Conservation (phyloP, 2,888 invertebrate species). For the Mongoloraphidia duomilia region DNA sequence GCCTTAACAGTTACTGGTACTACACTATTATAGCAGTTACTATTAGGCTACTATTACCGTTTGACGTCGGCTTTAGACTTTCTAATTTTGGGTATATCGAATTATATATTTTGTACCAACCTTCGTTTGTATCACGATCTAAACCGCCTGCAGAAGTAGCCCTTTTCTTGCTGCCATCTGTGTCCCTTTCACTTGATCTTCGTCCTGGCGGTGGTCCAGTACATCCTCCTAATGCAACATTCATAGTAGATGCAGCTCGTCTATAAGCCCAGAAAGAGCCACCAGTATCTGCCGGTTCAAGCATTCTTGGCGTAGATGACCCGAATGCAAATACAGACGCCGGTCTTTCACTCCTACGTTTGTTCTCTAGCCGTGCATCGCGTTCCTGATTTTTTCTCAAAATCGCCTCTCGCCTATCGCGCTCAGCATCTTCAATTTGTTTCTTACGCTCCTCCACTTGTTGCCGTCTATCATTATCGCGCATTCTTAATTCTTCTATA, state of each 20-base stretch:
- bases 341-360: slow-evolving; percentile 60
- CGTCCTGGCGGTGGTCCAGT: slow-evolving; percentile 64
- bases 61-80: too few relatives aligned
- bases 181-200: slow-evolving; percentile 72
- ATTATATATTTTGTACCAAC: slow-evolving; percentile 22
- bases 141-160: slow-evolving; percentile 59
- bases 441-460: slow-evolving; percentile 69
- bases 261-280: slow-evolving; percentile 76
- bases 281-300: slow-evolving; percentile 68
- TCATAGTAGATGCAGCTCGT: slow-evolving; percentile 80
- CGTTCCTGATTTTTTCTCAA: slow-evolving; percentile 74
- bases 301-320: slow-evolving; percentile 76
- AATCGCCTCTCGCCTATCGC: slow-evolving; percentile 74
- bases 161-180: slow-evolving; percentile 62
- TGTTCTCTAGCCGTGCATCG: slow-evolving; percentile 66
- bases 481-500: slow-evolving; percentile 66
- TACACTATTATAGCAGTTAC: too few relatives aligned
- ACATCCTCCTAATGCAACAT: slow-evolving; percentile 53
- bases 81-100: not conserved
- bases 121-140: slow-evolving; percentile 48
- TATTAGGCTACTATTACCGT: too few relatives aligned
- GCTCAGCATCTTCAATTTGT: slow-evolving; percentile 78
- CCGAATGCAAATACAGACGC: slow-evolving; percentile 77
- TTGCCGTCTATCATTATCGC: slow-evolving; percentile 55
- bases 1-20: too few relatives aligned